Percentiles rank a stretch among this genome's conserved stretches.
These are phyloP conservation scores for Tigriopus californicus DNA, from an alignment of 2,888 invertebrate species.

Conservation along the genomic window DNA sequence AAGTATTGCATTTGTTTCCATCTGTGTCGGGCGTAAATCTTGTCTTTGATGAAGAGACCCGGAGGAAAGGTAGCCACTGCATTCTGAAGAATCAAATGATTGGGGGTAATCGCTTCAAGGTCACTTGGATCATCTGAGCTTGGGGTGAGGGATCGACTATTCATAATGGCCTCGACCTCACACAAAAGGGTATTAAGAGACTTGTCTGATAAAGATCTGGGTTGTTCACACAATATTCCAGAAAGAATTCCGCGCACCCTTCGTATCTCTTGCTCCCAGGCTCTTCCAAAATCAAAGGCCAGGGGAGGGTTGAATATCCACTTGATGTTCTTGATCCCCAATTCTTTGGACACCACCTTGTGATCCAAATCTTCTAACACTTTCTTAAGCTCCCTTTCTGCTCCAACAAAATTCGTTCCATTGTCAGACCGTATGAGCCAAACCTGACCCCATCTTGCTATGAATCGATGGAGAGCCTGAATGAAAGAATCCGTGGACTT, in stretches of 20 bases:
- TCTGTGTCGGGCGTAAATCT: too few relatives aligned
- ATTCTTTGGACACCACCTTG: not conserved
- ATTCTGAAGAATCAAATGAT: too few relatives aligned
- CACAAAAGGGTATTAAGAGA: too few relatives aligned
- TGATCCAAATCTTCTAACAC: not conserved
- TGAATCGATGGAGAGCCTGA: not conserved
- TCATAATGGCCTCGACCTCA: too few relatives aligned
- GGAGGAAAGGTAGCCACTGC: too few relatives aligned
- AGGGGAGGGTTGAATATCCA: not conserved
- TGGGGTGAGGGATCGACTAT: too few relatives aligned
- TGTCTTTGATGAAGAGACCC: too few relatives aligned
- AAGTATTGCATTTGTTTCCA: too few relatives aligned
- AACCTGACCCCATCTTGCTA: not conserved
- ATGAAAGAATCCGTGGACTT: not conserved
- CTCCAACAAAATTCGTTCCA: constrained; percentile 6
- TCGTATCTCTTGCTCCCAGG: not conserved
- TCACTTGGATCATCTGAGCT: too few relatives aligned
- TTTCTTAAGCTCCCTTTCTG: not conserved
- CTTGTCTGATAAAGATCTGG: too few relatives aligned
- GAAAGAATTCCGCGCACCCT: not conserved
- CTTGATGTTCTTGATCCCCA: too few relatives aligned
- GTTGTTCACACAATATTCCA: not conserved
- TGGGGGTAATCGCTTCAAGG: too few relatives aligned
- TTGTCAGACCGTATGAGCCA: not conserved
- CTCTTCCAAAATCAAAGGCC: not conserved